Evolutionary conservation across 2,888 invertebrate species (phyloP).

Genomic region (Clanis bilineata): DNA sequence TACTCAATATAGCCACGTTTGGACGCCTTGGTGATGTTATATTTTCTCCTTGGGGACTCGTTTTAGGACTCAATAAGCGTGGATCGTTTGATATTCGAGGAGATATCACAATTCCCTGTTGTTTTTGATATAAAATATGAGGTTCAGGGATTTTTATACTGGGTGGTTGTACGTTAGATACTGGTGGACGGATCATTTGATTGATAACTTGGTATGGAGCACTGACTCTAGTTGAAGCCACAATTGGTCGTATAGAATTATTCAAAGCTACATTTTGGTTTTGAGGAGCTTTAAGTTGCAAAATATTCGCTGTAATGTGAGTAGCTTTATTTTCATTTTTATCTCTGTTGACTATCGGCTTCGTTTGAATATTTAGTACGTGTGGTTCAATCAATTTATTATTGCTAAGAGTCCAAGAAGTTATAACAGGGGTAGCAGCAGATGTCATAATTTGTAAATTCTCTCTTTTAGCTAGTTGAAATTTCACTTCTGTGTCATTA

Average conservation of each 20-base stretch:
- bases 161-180: slow-evolving; percentile 83
- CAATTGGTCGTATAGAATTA: slow-evolving; percentile 56
- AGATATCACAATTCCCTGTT: slow-evolving; percentile 71
- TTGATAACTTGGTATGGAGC: slow-evolving; percentile 74
- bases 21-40: slow-evolving; percentile 65
- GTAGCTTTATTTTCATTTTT: slow-evolving; percentile 61
- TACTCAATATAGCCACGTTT: slow-evolving; percentile 66
- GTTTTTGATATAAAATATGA: slow-evolving; percentile 73
- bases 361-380: slow-evolving; percentile 58
- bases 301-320: slow-evolving; percentile 67
- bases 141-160: slow-evolving; percentile 85
- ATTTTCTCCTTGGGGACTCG: slow-evolving; percentile 58
- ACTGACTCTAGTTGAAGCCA: slow-evolving; percentile 57
- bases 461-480: slow-evolving; percentile 61
- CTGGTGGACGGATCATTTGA: slow-evolving; percentile 61
- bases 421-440: slow-evolving; percentile 79
- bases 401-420: slow-evolving; percentile 79
- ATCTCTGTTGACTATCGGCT: slow-evolving; percentile 48
- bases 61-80: slow-evolving; percentile 70
- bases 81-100: slow-evolving; percentile 67
- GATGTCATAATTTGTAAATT: slow-evolving; percentile 60
- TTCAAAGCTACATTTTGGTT: slow-evolving; percentile 52
- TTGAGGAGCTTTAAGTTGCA: slow-evolving; percentile 66
- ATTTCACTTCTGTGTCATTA: slow-evolving; percentile 56
- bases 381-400: slow-evolving; percentile 71